These are phyloP conservation scores for Moxostoma hubbsi DNA, from an alignment of 2,797 vertebrate genomes.

Conservation along the genomic window DNA sequence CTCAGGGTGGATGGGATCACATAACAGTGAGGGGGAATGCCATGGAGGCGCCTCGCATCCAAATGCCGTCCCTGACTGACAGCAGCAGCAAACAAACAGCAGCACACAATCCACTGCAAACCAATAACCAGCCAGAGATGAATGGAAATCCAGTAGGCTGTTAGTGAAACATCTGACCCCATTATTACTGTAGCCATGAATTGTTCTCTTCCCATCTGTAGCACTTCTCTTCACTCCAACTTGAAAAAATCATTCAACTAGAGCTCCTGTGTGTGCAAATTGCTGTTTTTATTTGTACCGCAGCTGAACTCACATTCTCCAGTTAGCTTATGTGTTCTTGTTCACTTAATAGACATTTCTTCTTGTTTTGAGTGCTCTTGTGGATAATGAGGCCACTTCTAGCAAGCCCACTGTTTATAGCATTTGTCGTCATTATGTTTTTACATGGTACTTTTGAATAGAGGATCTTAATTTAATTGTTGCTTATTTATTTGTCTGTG, in stretches of 20 bases:
- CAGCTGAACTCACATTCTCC: not conserved
- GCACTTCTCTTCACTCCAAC: not conserved
- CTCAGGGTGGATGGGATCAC: constrained; percentile 95
- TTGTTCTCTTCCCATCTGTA: not conserved
- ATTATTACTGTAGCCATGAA: constrained; percentile 31
- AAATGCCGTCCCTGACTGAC: constrained; percentile 55
- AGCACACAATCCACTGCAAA: constrained; percentile 50
- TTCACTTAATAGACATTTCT: not conserved
- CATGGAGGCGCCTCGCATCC: constrained; percentile 70
- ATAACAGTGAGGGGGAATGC: constrained; percentile 89
- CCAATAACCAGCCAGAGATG: constrained; percentile 64
- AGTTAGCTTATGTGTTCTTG: not conserved
- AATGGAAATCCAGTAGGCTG: constrained; percentile 69
- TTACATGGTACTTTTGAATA: constrained; percentile 38
- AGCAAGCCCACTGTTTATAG: constrained; percentile 1
- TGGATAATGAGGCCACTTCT: not conserved
- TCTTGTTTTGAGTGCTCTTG: not conserved
- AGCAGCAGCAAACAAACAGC: not conserved
- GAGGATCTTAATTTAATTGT: constrained; percentile 24
- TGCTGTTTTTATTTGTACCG: not conserved
- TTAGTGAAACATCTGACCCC: constrained; percentile 52
- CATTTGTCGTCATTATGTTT: constrained; percentile 11
- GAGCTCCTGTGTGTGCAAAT: not conserved
- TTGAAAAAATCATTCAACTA: not conserved
- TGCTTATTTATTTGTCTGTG: constrained; percentile 37